Conservation (phyloP, 2,888 invertebrate species). For the Pristionchus arcanus region DNA sequence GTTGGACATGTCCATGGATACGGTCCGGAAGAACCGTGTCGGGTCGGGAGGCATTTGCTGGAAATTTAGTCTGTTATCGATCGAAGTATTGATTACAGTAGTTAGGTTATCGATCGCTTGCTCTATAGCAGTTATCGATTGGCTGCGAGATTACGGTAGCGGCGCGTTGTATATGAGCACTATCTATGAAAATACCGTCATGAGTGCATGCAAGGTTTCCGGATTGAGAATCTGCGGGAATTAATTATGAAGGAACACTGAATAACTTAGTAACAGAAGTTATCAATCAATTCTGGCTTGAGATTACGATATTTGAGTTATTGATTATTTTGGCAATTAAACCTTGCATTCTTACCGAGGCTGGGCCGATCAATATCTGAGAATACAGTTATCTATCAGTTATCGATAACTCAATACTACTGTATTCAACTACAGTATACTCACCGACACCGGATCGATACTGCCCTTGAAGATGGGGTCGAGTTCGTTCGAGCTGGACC, state of each 20-base stretch:
- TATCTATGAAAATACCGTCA: neutral
- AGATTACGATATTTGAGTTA: neutral
- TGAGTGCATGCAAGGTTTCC: neutral
- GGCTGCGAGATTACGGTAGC: neutral
- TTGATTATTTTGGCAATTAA: neutral
- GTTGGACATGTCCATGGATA: slow-evolving; percentile 68
- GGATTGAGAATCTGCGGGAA: neutral
- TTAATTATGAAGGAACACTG: neutral
- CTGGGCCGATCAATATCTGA: slow-evolving; percentile 14
- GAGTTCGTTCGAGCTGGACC: slow-evolving; percentile 64
- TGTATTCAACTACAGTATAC: neutral
- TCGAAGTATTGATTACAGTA: neutral
- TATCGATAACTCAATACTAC: neutral
- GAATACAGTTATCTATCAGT: neutral
- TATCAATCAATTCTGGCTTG: neutral
- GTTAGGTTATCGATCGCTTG: no score
- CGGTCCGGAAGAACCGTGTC: slow-evolving; percentile 69
- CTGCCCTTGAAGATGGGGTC: slow-evolving; percentile 56
- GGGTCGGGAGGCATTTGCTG: slow-evolving; percentile 65
- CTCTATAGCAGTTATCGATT: neutral
- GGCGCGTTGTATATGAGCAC: neutral
- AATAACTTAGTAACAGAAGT: neutral
- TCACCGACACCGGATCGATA: slow-evolving; percentile 60
- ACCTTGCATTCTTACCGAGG: slow-evolving; percentile 34
- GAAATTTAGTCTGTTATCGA: slow-evolving; percentile 36